phyloP scores from a whole-genome alignment of 2,888 invertebrate genomes.

The Drosophila longiperda region DNA sequence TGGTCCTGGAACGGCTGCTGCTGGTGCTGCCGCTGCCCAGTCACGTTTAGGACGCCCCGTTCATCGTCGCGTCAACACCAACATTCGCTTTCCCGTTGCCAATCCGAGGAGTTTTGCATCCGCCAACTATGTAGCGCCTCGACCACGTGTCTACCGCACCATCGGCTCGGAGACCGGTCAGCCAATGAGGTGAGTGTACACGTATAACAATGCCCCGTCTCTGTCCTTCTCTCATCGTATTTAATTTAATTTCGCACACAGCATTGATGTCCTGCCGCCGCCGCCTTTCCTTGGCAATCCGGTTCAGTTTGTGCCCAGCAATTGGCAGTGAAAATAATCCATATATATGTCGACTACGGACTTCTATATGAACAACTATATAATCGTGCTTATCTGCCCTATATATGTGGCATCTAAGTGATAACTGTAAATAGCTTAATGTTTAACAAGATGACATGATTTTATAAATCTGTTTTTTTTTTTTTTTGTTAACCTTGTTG shows the following conservation, averaged over 20 bases:
- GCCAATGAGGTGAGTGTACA: conserved; percentile 52
- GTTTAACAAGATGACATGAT: conserved; percentile 26
- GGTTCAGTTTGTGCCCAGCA: conserved; percentile 74
- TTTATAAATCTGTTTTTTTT: conserved; percentile 18
- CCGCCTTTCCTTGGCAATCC: conserved; percentile 71
- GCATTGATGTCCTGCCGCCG: conserved; percentile 66
- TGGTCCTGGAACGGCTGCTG: conserved; percentile 2
- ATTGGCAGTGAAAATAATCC: conserved; percentile 61
- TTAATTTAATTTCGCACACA: conserved; percentile 8
- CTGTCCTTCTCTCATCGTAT: not conserved
- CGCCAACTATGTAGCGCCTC: conserved; percentile 73
- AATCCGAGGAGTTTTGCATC: conserved; percentile 77
- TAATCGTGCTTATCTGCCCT: conserved; percentile 31
- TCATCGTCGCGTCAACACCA: conserved; percentile 12
- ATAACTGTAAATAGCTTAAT: conserved; percentile 61
- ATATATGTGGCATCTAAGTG: conserved; percentile 20
- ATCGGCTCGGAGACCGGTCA: conserved; percentile 41
- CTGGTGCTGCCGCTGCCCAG: conserved; percentile 11
- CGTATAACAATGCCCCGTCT: not conserved
- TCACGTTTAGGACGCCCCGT: conserved; percentile 13
- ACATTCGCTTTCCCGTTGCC: conserved; percentile 73
- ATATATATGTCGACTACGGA: not conserved
- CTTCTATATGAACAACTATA: conserved; percentile 7
- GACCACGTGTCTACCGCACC: conserved; percentile 73
- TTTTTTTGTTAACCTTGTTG: conserved; percentile 15